Evolutionary conservation across 2,113 vertebrate species (phyloP), one percentile per base, ranked within the genome.

Genomic region (Callospermophilus lateralis): DNA sequence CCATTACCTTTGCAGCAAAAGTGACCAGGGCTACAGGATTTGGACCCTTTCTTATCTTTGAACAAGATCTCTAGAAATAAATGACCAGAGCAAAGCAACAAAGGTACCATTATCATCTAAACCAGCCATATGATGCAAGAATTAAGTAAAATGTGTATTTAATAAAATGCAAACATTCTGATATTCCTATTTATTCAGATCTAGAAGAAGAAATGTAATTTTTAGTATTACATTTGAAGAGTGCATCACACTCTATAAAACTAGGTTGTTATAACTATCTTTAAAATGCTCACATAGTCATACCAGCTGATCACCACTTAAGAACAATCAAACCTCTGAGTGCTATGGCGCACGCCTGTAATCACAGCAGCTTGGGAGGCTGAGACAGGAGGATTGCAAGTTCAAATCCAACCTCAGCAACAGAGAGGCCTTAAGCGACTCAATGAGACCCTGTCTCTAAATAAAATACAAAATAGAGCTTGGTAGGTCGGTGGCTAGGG

Each of bases 81-180:
- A 67, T 53, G 34, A 94, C 48, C 48, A 80, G 42, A 87, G 26
- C 20, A 81, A 39, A 97, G 19, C 84, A 94, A 28, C 39, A 86
- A 94, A 93, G 70, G 37, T 63, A 96, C 74, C 6, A 72, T 72
- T 48, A 86, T 83, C 42, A 91, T 90, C n/a, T 89, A 80, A 89
- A 79, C 90, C 73, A 77, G 39, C 42, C 26, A 91, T 73, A 9
- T 76, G 3, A 70, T 10, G 8, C 6, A 26, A 63, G 3, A 6
- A 61, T 76, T 92, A 72, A 72, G n/a, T 79, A 61, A 97, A 88
- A 85, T 78, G 86, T 84, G 11, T 20, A 80, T 84, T 95, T 77
- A 37, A 76, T 77, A 34, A 78, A 89, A 45, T 87, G 13, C 42
- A 81, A 88, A 84, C 28, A 61, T 53, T 83, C 72, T 93, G 51